Evolutionary conservation across 2,888 invertebrate species (phyloP).

Genomic region (Reticulitermes lucifugus): DNA sequence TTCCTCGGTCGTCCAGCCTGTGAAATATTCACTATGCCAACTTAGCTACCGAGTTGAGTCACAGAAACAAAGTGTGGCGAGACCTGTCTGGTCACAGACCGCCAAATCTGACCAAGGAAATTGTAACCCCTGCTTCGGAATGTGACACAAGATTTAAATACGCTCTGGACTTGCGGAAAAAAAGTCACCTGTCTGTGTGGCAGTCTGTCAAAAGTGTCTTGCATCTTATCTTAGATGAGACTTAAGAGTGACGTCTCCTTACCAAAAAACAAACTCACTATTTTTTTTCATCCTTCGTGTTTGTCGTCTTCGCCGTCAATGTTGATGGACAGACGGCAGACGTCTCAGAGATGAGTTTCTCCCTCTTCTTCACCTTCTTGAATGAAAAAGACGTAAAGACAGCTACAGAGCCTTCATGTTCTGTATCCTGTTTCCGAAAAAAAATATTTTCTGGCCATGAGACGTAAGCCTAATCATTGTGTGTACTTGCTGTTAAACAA

Average conservation of each 20-base stretch:
- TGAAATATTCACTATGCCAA: too few species aligned
- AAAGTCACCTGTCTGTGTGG: slow-evolving; percentile 30
- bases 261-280: slow-evolving; percentile 25
- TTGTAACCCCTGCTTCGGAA: background rate
- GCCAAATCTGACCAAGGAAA: too few species aligned
- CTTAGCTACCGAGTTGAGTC: too few species aligned
- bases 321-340: slow-evolving; percentile 38
- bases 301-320: slow-evolving; percentile 39
- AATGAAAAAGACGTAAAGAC: background rate
- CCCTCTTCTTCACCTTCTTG: background rate
- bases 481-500: too few species aligned
- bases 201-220: slow-evolving; percentile 36
- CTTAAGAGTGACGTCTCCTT: slow-evolving; percentile 26
- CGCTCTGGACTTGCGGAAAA: background rate
- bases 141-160: slow-evolving; percentile 9
- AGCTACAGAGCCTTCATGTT: background rate
- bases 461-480: background rate
- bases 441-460: background rate
- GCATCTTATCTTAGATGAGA: slow-evolving; percentile 29
- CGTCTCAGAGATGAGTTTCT: slow-evolving; percentile 35
- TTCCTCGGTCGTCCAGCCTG: too few species aligned
- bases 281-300: slow-evolving; percentile 24
- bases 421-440: background rate
- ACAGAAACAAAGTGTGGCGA: too few species aligned
- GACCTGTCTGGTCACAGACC: too few species aligned